Percentiles rank a stretch among this genome's conserved stretches.
Evolutionary conservation across 2,888 invertebrate species (phyloP).

Genomic region (Sminthurides aquaticus): DNA sequence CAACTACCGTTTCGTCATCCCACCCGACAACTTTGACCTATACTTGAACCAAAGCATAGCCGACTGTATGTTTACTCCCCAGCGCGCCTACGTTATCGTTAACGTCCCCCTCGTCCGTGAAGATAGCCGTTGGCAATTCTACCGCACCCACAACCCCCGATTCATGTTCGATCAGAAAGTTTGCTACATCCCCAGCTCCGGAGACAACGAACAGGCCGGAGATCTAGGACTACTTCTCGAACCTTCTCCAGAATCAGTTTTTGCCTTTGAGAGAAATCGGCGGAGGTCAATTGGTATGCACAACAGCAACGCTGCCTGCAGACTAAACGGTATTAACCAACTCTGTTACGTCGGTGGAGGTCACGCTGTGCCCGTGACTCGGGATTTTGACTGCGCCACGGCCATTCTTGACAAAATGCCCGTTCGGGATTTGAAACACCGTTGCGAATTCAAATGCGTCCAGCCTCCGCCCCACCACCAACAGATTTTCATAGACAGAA

Average conservation of each 20-base stretch:
- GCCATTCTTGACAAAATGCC: constrained; percentile 6
- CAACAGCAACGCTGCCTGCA: background rate
- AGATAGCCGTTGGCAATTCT: constrained; percentile 4
- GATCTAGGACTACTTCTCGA: background rate
- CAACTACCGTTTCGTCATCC: constrained; percentile 5
- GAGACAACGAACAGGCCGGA: background rate
- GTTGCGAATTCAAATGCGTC: background rate
- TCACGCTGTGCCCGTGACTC: background rate
- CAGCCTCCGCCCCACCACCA: background rate
- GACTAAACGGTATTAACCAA: constrained; percentile 9
- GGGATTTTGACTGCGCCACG: constrained; percentile 6
- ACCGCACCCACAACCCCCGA: constrained; percentile 1
- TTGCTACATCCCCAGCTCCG: background rate
- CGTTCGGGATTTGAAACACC: background rate
- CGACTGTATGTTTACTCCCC: constrained; percentile 3
- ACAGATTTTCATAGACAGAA: background rate
- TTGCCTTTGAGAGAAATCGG: constrained; percentile 3
- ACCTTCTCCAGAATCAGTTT: constrained; percentile 1
- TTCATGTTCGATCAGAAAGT: constrained; percentile 10
- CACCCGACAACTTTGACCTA: background rate
- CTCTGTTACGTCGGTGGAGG: constrained; percentile 1
- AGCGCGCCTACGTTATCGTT: background rate
- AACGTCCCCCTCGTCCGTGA: constrained; percentile 6
- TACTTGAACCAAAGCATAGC: constrained; percentile 7
- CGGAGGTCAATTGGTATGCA: background rate